These are phyloP conservation scores for Drosophila sp. DNA, from an alignment of 1,140 invertebrate genomes.

Conservation along the genomic window DNA sequence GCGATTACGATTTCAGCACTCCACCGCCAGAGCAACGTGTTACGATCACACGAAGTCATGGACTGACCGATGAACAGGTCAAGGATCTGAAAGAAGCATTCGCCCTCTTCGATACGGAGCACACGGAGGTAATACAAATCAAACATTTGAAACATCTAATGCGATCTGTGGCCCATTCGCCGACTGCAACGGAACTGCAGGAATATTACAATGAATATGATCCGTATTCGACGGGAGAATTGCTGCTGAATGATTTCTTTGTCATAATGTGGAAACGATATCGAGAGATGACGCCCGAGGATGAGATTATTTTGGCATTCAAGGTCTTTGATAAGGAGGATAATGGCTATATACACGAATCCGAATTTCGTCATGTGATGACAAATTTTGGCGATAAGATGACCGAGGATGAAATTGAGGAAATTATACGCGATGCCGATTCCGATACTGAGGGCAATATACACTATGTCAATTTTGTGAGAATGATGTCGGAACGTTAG, in stretches of 20 bases:
- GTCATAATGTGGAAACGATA: slow-evolving; percentile 57
- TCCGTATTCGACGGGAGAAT: slow-evolving; percentile 48
- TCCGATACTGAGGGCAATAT: slow-evolving; percentile 61
- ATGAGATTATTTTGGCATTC: slow-evolving; percentile 61
- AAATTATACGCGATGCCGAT: slow-evolving; percentile 55
- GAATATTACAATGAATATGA: slow-evolving; percentile 57
- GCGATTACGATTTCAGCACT: slow-evolving; percentile 46
- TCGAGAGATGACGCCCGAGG: slow-evolving; percentile 41
- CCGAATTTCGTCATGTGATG: slow-evolving; percentile 53
- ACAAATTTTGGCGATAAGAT: slow-evolving; percentile 40
- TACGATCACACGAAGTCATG: slow-evolving; percentile 34
- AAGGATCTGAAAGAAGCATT: slow-evolving; percentile 52
- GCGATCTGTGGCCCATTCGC: slow-evolving; percentile 49
- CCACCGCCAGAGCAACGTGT: slow-evolving; percentile 58
- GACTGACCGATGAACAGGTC: slow-evolving; percentile 39
- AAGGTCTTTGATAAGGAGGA: slow-evolving; percentile 51
- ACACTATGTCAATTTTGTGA: slow-evolving; percentile 56
- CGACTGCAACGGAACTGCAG: slow-evolving; percentile 47
- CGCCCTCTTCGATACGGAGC: slow-evolving; percentile 35
- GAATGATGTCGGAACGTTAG: slow-evolving; percentile 42
- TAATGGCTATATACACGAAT: slow-evolving; percentile 55
- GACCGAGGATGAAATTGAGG: slow-evolving; percentile 55
- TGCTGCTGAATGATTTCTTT: slow-evolving; percentile 56
- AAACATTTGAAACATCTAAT: slow-evolving; percentile 46
- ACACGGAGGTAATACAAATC: slow-evolving; percentile 43